These are phyloP conservation scores for Misgurnus anguillicaudatus DNA, from an alignment of 2,113 vertebrate species.

Conservation along the genomic window DNA sequence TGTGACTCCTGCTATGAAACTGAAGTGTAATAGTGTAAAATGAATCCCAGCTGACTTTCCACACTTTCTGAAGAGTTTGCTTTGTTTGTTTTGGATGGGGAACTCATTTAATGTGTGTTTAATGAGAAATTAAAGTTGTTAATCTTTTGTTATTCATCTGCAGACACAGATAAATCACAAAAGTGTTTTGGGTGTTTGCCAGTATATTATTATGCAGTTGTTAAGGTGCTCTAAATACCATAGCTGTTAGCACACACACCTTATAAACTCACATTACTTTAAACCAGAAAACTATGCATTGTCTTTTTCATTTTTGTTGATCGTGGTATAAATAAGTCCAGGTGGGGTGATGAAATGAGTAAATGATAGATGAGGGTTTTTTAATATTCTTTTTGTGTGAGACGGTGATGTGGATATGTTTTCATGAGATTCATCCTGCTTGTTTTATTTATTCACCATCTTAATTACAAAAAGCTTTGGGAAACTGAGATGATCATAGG, in stretches of 20 bases:
- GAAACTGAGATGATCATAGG: neutral
- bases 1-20: too few relatives aligned
- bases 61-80: slow-evolving; percentile 28
- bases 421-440: neutral
- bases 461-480: neutral
- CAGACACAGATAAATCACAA: neutral
- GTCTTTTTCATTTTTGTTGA: too few relatives aligned
- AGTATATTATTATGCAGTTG: too few relatives aligned
- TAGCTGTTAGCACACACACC: too few relatives aligned
- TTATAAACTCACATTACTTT: too few relatives aligned
- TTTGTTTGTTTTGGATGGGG: neutral
- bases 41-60: neutral
- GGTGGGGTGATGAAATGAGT: too few relatives aligned
- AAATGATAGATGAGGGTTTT: too few relatives aligned
- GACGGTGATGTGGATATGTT: neutral
- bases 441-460: neutral
- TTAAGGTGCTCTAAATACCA: too few relatives aligned
- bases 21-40: too few relatives aligned
- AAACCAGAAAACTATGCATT: too few relatives aligned
- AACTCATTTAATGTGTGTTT: slow-evolving; percentile 3
- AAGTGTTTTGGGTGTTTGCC: too few relatives aligned
- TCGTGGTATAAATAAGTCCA: too few relatives aligned
- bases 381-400: neutral
- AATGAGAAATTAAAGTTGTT: neutral
- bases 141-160: neutral